A percentile compares a stretch with the other conserved stretches of the same genome.
Evolutionary conservation across 2,113 vertebrate genomes (phyloP).

Genomic region (Oreochromis aureus): DNA sequence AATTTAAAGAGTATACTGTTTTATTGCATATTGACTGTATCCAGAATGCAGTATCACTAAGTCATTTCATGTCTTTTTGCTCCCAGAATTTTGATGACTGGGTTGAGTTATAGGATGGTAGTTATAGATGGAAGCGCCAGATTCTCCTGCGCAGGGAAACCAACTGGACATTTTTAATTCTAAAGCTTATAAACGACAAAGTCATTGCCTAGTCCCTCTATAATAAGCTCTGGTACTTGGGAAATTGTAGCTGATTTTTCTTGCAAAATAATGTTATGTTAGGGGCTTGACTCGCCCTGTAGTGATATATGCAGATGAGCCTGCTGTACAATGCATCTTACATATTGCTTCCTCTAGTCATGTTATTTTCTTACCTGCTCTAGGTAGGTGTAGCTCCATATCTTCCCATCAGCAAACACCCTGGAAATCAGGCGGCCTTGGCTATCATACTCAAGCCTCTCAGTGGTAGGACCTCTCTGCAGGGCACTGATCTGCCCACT

Average conservation of each 20-base stretch:
- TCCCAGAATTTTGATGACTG: not conserved
- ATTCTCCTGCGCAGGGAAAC: not conserved
- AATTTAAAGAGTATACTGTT: not conserved
- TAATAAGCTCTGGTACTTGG: not conserved
- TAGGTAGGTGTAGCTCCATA: constrained; percentile 96
- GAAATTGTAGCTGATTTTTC: not conserved
- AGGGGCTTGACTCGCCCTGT: not conserved
- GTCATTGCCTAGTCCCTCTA: not conserved
- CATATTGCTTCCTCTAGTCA: not conserved
- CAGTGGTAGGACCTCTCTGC: constrained; percentile 88
- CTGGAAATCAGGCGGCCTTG: constrained; percentile 90
- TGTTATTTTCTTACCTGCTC: constrained; percentile 83
- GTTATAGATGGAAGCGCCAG: not conserved
- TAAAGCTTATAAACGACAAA: not conserved
- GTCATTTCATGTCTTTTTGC: not conserved
- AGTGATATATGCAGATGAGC: not conserved
- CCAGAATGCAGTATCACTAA: not conserved
- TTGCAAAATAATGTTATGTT: not conserved
- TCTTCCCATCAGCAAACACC: constrained; percentile 95
- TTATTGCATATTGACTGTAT: not conserved
- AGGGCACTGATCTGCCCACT: constrained; percentile 91
- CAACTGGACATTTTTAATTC: not conserved
- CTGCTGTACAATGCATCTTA: not conserved
- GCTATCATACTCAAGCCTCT: constrained; percentile 88
- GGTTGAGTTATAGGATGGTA: not conserved